Conservation (phyloP, 2,797 vertebrate species). For the Helicolenus hilgendorfi region DNA sequence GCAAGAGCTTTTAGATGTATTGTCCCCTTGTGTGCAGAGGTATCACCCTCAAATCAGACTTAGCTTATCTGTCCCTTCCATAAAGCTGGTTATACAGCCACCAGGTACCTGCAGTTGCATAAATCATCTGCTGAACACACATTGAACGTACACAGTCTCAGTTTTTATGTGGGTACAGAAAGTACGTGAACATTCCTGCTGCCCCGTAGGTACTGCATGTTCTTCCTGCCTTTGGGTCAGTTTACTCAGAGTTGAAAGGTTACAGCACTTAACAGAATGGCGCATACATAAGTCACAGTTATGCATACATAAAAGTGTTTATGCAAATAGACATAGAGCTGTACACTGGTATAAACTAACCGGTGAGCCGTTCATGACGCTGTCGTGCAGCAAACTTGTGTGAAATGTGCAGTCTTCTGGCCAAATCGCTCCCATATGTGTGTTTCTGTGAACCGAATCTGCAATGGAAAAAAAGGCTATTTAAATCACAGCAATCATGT, state of each 20-base stretch:
- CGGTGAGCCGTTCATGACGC: constrained; percentile 10
- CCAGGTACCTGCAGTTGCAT: not conserved
- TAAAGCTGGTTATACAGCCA: constrained; percentile 3
- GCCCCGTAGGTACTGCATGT: constrained; percentile 10
- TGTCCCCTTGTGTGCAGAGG: not conserved
- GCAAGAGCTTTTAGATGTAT: not conserved
- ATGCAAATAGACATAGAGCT: constrained; percentile 2
- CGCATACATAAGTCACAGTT: constrained; percentile 4
- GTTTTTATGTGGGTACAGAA: constrained; percentile 32
- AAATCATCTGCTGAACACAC: constrained; percentile 31
- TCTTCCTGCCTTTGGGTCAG: constrained; percentile 34
- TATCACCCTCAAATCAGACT: not conserved
- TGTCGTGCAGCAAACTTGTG: not conserved
- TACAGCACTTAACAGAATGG: constrained; percentile 17
- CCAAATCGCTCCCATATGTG: constrained; percentile 2
- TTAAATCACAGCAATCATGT: constrained; percentile 12
- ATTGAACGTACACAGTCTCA: not conserved
- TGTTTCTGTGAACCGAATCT: constrained; percentile 1
- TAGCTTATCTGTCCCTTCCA: not conserved
- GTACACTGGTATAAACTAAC: constrained; percentile 19
- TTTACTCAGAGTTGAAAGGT: constrained; percentile 53
- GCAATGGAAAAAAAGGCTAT: not conserved
- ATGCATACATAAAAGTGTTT: constrained; percentile 23
- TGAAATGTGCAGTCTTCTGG: constrained; percentile 17
- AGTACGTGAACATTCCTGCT: constrained; percentile 19